A percentile compares a stretch with the other conserved stretches of the same genome.
Conservation (phyloP, 2,113 vertebrate species). For the Mus spicilegus region DNA sequence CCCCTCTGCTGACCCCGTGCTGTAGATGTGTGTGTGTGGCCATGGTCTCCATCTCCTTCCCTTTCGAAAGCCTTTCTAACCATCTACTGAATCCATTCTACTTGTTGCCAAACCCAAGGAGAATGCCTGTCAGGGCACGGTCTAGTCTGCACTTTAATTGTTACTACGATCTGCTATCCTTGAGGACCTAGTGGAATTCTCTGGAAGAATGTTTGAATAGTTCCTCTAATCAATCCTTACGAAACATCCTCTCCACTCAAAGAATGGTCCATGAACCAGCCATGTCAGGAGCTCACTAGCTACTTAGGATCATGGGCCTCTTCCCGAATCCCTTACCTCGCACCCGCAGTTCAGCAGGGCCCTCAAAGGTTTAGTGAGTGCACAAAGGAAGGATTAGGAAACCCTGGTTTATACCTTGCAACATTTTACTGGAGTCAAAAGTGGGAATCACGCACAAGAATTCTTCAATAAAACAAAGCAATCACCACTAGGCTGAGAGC, state of each 20-base stretch:
- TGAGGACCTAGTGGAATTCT: not conserved
- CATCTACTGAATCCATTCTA: not conserved
- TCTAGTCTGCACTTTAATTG: constrained; percentile 2
- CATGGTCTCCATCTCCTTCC: not conserved
- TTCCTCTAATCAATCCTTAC: not conserved
- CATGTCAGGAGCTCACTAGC: not conserved
- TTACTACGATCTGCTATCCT: not conserved
- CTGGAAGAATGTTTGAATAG: not conserved
- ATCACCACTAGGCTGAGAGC: not conserved
- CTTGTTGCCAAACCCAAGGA: not conserved
- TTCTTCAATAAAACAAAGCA: constrained; percentile 25
- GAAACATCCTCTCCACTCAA: not conserved
- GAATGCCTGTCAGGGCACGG: not conserved
- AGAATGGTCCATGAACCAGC: not conserved
- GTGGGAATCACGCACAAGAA: not conserved
- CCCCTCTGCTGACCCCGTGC: not conserved
- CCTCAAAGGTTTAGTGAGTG: not conserved
- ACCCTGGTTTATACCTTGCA: not conserved
- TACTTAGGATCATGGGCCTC: not conserved
- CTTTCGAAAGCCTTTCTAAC: not conserved
- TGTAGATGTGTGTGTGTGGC: not conserved
- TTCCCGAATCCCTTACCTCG: not conserved
- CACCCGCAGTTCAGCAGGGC: not conserved
- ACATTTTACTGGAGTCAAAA: not conserved
- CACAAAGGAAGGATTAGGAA: not conserved